Percentiles rank a stretch among this genome's conserved stretches.
Evolutionary conservation across 2,113 vertebrate species (phyloP).

Genomic region (Crotalus horridus): DNA sequence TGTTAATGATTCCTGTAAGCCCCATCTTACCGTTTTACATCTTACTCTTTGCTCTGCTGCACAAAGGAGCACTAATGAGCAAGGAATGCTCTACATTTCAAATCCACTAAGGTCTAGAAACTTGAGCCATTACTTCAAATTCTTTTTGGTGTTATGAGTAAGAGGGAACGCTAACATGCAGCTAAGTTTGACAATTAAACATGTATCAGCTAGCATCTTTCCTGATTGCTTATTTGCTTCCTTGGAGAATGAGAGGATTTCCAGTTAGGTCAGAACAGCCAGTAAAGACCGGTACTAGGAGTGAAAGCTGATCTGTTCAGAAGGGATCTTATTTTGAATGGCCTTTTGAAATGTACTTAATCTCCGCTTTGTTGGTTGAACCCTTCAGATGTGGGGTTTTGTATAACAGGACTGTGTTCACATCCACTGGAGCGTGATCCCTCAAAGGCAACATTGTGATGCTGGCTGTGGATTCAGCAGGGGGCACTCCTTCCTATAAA

Average conservation of each 20-base stretch:
- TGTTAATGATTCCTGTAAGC: background rate
- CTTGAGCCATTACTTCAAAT: background rate
- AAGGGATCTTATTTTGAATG: slow-evolving; percentile 30
- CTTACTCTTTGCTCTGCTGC: background rate
- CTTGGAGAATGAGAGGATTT: background rate
- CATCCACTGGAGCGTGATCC: background rate
- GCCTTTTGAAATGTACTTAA: background rate
- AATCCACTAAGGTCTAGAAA: background rate
- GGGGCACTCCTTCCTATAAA: slow-evolving; percentile 47
- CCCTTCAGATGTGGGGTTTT: background rate
- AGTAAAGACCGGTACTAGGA: slow-evolving; percentile 1
- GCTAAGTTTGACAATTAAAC: background rate
- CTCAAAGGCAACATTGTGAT: background rate
- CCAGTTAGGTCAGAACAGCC: background rate
- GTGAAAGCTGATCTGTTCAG: slow-evolving; percentile 43
- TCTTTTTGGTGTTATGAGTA: background rate
- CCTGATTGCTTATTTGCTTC: background rate
- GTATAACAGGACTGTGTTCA: background rate
- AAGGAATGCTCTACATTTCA: background rate
- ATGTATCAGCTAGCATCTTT: background rate
- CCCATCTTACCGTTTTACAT: background rate
- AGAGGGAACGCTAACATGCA: background rate
- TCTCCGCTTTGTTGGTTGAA: background rate
- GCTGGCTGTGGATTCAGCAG: slow-evolving; percentile 36
- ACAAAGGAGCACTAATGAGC: background rate